Percentiles rank a stretch among this genome's conserved stretches.
These are phyloP conservation scores for Apodemia zela DNA, from an alignment of 2,888 invertebrate genomes.

Conservation along the genomic window DNA sequence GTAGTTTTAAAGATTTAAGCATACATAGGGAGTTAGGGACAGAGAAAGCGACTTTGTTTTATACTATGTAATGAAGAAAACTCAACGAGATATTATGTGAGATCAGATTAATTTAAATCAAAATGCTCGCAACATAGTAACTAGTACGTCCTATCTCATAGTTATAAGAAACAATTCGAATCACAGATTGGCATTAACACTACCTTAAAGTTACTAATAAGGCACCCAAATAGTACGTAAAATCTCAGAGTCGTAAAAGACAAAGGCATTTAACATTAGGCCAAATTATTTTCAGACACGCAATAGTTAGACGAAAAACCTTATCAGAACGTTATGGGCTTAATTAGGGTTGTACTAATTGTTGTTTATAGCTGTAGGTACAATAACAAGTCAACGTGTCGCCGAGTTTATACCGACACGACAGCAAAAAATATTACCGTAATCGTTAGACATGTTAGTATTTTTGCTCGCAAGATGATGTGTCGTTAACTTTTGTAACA, in stretches of 20 bases:
- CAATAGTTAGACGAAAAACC: conserved; percentile 59
- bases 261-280: conserved; percentile 9
- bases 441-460: conserved; percentile 25
- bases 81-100: too few species aligned
- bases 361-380: conserved; percentile 50
- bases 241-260: conserved; percentile 3
- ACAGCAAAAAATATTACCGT: conserved; percentile 31
- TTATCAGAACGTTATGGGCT: conserved; percentile 61
- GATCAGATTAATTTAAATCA: too few species aligned
- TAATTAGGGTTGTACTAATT: conserved; percentile 63
- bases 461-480: conserved; percentile 18
- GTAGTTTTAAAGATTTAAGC: too few species aligned
- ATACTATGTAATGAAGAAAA: too few species aligned
- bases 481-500: neutral
- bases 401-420: conserved; percentile 41
- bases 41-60: too few species aligned
- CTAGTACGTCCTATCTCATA: too few species aligned
- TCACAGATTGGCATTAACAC: neutral
- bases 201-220: neutral
- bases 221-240: neutral
- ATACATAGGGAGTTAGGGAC: too few species aligned
- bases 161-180: too few species aligned
- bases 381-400: conserved; percentile 44
- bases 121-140: too few species aligned
- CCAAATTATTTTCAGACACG: conserved; percentile 40